These are phyloP conservation scores for Acromyrmex charruanus DNA, from an alignment of 1,140 invertebrate species.

Conservation along the genomic window DNA sequence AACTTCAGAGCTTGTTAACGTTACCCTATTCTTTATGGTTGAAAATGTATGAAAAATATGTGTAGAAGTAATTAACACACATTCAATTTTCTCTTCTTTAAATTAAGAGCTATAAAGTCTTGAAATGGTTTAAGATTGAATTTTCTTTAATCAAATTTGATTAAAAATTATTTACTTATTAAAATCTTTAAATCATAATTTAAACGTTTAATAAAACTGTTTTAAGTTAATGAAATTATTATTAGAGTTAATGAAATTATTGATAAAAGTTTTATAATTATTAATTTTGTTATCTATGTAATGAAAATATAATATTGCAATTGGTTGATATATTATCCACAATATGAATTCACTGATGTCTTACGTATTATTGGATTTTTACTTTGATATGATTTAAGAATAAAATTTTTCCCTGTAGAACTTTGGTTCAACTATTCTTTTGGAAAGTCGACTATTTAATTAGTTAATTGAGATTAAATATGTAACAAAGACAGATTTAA, in stretches of 20 bases:
- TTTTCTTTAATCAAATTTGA: slow-evolving; percentile 5
- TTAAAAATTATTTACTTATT: neutral
- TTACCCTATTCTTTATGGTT: neutral
- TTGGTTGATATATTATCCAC: neutral
- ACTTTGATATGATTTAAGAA: neutral
- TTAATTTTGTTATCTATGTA: neutral
- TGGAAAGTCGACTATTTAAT: neutral
- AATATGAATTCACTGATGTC: neutral
- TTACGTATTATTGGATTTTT: neutral
- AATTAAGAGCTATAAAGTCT: neutral
- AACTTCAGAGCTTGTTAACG: neutral
- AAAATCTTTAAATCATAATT: neutral
- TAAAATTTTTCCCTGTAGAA: neutral
- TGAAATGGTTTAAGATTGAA: neutral
- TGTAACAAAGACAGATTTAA: neutral
- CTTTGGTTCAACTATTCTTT: neutral
- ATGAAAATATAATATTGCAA: neutral
- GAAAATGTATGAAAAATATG: neutral
- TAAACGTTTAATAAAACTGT: neutral
- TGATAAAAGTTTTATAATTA: neutral
- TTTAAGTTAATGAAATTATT: slow-evolving; percentile 8
- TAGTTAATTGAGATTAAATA: neutral
- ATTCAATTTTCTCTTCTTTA: neutral
- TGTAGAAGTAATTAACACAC: neutral
- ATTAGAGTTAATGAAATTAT: neutral